Percentiles rank a stretch among this genome's conserved stretches.
Conservation (phyloP, 2,888 invertebrate species). For the Dicroscelio sp. region DNA sequence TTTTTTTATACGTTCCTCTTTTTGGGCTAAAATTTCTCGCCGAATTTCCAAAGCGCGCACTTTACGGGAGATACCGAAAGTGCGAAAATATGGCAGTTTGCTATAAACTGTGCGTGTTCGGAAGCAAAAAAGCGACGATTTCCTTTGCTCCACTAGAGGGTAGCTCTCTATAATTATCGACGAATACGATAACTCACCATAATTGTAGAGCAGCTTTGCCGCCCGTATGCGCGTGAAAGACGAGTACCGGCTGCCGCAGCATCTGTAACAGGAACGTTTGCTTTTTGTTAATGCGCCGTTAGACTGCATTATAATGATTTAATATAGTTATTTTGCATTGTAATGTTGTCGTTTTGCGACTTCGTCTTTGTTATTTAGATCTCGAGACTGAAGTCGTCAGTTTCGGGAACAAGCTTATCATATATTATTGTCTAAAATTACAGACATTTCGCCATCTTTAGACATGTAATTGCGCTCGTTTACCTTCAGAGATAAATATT, state of each 20-base stretch:
- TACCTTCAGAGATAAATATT: no score
- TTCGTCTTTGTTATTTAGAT: no score
- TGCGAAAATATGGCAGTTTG: slow-evolving; percentile 64
- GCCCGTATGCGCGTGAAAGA: slow-evolving; percentile 84
- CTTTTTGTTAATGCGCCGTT: slow-evolving; percentile 79
- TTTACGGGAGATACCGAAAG: slow-evolving; percentile 52
- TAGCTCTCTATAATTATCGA: slow-evolving; percentile 79
- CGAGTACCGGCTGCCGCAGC: slow-evolving; percentile 84
- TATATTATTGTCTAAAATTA: no score
- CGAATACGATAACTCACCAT: slow-evolving; percentile 88
- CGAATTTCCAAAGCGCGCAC: slow-evolving; percentile 16
- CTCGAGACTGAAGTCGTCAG: no score
- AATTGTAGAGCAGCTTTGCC: slow-evolving; percentile 88
- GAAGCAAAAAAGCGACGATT: slow-evolving; percentile 69
- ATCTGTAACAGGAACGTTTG: slow-evolving; percentile 87
- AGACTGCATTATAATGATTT: slow-evolving; percentile 17
- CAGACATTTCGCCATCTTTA: no score
- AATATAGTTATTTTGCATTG: slow-evolving; percentile 52
- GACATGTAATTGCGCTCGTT: no score
- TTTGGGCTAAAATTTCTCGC: not conserved
- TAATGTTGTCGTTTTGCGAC: not conserved
- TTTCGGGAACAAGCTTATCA: no score
- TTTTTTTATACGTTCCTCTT: no score
- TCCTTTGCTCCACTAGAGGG: slow-evolving; percentile 64
- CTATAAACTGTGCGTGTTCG: slow-evolving; percentile 60